Evolutionary conservation across 2,888 invertebrate species (phyloP), one percentile per base, ranked within the genome.

Genomic region (Cordilura impudica): DNA sequence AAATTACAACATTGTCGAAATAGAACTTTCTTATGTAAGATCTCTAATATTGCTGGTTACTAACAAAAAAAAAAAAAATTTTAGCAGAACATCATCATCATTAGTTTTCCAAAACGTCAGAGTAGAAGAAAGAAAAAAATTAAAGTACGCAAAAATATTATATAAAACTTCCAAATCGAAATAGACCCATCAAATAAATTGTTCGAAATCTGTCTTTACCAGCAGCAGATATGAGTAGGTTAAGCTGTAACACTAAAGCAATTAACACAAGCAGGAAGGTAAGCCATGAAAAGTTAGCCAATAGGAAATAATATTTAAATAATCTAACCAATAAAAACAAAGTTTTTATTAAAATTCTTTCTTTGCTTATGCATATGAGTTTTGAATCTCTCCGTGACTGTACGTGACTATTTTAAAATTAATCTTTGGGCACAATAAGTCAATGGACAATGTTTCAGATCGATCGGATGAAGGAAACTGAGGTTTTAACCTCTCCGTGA

Each of bases 1-100:
- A 67, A 47, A 85, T 85, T 85, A 85, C 85, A 85, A 86, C 85
- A 84, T n/a, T n/a, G 83, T 84, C 85, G 85, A 83, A 83, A 83
- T 84, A 84, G 83, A n/a, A 39, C 35, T 39, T 39, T 3, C n/a
- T n/a, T n/a, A n/a, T n/a, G n/a, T n/a, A n/a, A n/a, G n/a, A n/a
- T n/a, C n/a, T n/a, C n/a, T n/a, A n/a, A n/a, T n/a, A n/a, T n/a
- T n/a, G n/a, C n/a, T n/a, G n/a, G n/a, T n/a, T n/a, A n/a, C n/a
- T n/a, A n/a, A n/a, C n/a, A n/a, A n/a, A n/a, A n/a, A n/a, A n/a
- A n/a, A n/a, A n/a, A n/a, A n/a, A 8, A 12, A 31, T n/a, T 39
- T n/a, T n/a, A 39, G n/a, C 35, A 10, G 43, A 14, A 60, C 75
- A 83, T 87, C 87, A 86, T 87, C 86, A 86, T 86, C 86, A 86